phyloP scores from a whole-genome alignment of 2,113 vertebrate genomes.

The Leuciscus idus region DNA sequence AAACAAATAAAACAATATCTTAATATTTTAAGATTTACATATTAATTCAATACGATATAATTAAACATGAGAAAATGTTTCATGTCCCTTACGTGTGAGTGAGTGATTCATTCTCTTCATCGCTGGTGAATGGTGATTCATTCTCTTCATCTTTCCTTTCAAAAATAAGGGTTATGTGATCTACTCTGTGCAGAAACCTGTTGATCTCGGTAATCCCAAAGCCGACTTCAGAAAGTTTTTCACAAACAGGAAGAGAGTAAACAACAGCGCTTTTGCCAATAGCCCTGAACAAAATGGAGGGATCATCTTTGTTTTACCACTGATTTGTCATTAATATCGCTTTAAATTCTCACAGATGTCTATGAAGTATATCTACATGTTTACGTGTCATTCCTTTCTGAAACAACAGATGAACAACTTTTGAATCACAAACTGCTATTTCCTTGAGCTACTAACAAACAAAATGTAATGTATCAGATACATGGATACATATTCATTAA shows the following conservation, averaged over 20 bases:
- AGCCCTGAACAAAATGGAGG: not conserved
- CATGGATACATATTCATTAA: not conserved
- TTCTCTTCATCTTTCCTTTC: not conserved
- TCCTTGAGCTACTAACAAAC: not conserved
- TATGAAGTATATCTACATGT: not conserved
- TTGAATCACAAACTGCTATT: not conserved
- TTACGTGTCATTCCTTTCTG: not conserved
- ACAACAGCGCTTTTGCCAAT: not conserved
- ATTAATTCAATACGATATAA: not conserved
- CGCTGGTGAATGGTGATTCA: too few relatives aligned
- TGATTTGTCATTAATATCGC: not conserved
- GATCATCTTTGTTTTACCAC: not conserved
- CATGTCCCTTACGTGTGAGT: not conserved
- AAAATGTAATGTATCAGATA: not conserved
- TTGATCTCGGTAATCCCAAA: constrained; percentile 14
- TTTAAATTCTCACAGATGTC: not conserved
- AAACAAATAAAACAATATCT: not conserved
- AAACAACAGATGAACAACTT: not conserved
- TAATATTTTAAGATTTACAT: not conserved
- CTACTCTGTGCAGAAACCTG: not conserved
- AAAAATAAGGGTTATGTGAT: not conserved
- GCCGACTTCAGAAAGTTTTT: constrained; percentile 18
- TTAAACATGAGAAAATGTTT: not conserved
- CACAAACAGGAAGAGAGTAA: not conserved
- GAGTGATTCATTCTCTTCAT: rapidly evolving